phyloP scores from a whole-genome alignment of 1,140 invertebrate species.

The Agrypnia vestita region DNA sequence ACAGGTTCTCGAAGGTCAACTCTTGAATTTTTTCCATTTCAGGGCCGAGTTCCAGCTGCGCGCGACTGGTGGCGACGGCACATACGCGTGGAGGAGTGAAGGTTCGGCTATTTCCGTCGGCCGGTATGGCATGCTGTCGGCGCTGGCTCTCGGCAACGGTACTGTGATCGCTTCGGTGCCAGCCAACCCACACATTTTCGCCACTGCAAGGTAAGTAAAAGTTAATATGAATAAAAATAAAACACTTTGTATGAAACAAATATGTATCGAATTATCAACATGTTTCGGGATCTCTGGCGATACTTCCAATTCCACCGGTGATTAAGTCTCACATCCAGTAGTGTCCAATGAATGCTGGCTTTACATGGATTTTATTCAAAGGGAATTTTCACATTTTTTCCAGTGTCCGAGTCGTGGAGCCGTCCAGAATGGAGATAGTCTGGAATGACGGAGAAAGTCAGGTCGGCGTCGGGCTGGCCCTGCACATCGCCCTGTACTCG shows the following conservation, averaged over 20 bases:
- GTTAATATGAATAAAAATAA: too few relatives aligned
- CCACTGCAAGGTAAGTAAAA: slow-evolving; percentile 47
- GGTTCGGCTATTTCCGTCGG: slow-evolving; percentile 38
- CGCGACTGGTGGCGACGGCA: slow-evolving; percentile 55
- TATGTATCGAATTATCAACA: too few relatives aligned
- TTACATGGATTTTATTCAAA: not conserved
- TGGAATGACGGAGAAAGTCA: slow-evolving; percentile 53
- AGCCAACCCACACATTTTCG: slow-evolving; percentile 51
- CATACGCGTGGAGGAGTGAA: slow-evolving; percentile 51
- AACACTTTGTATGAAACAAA: too few relatives aligned
- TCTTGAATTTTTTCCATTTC: slow-evolving; percentile 24
- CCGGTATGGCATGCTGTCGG: slow-evolving; percentile 43
- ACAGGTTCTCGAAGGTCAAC: not conserved
- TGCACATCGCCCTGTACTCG: slow-evolving; percentile 52
- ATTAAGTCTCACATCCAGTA: too few relatives aligned
- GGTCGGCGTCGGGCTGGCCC: slow-evolving; percentile 41
- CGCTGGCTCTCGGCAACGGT: slow-evolving; percentile 34
- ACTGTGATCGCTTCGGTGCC: slow-evolving; percentile 53
- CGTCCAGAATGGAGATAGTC: slow-evolving; percentile 50
- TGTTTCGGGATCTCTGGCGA: too few relatives aligned
- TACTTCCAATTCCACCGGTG: too few relatives aligned
- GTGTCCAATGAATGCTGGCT: not conserved
- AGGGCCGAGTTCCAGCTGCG: slow-evolving; percentile 48
- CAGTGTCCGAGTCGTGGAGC: slow-evolving; percentile 54
- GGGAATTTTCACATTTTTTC: not conserved